Conservation (phyloP, 2,888 invertebrate genomes). For the Xiphydria camelus region DNA sequence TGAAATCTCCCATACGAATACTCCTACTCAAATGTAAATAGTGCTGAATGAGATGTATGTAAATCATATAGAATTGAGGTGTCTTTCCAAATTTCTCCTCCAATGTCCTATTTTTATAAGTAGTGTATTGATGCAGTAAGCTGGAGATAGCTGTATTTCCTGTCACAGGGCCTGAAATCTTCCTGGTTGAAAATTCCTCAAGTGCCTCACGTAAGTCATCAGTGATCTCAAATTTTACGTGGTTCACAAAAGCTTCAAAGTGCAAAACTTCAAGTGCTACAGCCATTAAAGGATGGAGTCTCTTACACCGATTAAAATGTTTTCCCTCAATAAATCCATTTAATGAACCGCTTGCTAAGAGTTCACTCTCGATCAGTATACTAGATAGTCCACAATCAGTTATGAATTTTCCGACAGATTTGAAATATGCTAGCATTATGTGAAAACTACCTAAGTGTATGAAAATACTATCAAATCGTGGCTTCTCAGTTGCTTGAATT, state of each 20-base stretch:
- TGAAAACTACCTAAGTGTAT: constrained; percentile 35
- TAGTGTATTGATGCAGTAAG: constrained; percentile 24
- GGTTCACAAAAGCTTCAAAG: no score
- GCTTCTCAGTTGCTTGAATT: constrained; percentile 29
- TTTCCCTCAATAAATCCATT: constrained; percentile 33
- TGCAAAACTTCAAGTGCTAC: no score
- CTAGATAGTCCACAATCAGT: constrained; percentile 31
- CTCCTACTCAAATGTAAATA: constrained; percentile 35
- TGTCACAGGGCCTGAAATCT: no score
- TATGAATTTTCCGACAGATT: constrained; percentile 23
- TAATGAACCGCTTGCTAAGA: constrained; percentile 38
- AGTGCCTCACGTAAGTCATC: no score
- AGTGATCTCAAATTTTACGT: no score
- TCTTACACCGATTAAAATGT: no score
- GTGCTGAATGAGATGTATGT: constrained; percentile 34
- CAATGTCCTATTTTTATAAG: constrained; percentile 27
- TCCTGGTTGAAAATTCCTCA: no score
- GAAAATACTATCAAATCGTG: constrained; percentile 28
- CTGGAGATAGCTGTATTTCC: no score
- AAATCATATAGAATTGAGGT: constrained; percentile 39
- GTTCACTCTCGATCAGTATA: constrained; percentile 28
- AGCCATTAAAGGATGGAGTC: no score
- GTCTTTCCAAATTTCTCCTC: constrained; percentile 40
- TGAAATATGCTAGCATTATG: constrained; percentile 28
- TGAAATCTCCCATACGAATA: constrained; percentile 39